Percentiles rank a stretch among this genome's conserved stretches.
These are phyloP conservation scores for Danaus chrysippus DNA, from an alignment of 2,888 invertebrate genomes.

Conservation along the genomic window DNA sequence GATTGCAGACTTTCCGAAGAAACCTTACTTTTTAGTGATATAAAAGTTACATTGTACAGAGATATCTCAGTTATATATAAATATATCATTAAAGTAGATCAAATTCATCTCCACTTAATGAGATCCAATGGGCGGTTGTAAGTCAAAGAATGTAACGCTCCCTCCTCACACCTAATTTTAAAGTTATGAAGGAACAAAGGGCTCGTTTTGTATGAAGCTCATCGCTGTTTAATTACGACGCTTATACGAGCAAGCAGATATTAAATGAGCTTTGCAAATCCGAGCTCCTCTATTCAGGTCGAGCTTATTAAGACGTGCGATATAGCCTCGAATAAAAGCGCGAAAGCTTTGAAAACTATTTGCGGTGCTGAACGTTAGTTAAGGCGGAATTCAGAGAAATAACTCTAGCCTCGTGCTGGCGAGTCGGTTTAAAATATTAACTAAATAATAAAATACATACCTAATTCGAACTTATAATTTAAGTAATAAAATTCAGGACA, in stretches of 20 bases:
- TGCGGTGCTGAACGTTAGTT: slow-evolving; percentile 9
- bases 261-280: slow-evolving; percentile 19
- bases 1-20: too few species aligned
- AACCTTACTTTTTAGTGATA: too few species aligned
- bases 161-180: slow-evolving; percentile 20
- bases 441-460: neutral
- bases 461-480: too few species aligned
- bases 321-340: slow-evolving; percentile 16
- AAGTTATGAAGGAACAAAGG: slow-evolving; percentile 21
- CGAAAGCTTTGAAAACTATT: slow-evolving; percentile 14
- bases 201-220: slow-evolving; percentile 14
- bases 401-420: neutral
- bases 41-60: too few species aligned
- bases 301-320: slow-evolving; percentile 26
- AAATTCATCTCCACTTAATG: neutral
- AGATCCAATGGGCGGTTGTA: slow-evolving; percentile 1
- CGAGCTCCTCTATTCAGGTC: slow-evolving; percentile 20
- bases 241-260: slow-evolving; percentile 18
- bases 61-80: neutral
- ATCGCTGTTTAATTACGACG: slow-evolving; percentile 20
- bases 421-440: neutral
- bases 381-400: neutral
- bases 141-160: slow-evolving; percentile 3
- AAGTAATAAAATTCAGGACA: too few species aligned
- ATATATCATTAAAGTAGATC: neutral